Evolutionary conservation across 2,888 invertebrate species (phyloP), one percentile per base, ranked within the genome.

Genomic region (Anorthoa munda): DNA sequence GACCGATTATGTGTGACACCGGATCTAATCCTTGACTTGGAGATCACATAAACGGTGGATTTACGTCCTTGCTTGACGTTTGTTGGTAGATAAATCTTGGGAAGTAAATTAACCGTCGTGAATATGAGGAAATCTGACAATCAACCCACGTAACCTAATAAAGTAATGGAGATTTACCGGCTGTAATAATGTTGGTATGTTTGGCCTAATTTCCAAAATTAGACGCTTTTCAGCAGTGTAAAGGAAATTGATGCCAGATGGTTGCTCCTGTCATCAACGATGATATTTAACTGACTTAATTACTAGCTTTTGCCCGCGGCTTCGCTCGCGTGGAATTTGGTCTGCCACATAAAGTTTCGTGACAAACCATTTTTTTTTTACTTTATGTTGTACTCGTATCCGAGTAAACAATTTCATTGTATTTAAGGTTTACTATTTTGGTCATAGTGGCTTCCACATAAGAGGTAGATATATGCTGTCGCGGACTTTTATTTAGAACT

Each of bases 1-100:
- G 78, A 86, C 77, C 69, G 78, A 84, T 81, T 77, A 83, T 75
- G 68, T 72, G 77, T 70, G 72, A 75, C 83, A 73, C 75, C 59
- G 60, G 68, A 71, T 66, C 73, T 79, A 71, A 72, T 70, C 72
- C 84, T 70, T 72, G 82, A 75, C 59, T 60, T 51, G 17, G 9
- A 61, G 61, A 66, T 67, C 56, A 53, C 75, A 21, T 72, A 45
- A 72, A 61, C 31, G 51, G 55, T 53, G n/a, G 72, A 69, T 70
- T 77, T 69, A 55, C 66, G 66, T 81, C 26, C 17, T 48, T n/a
- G 13, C 26, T 55, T 53, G 59, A 70, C 69, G 50, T 31, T 79
- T 26, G n/a, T 70, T 66, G 18, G 4, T 21, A 61, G n/a, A 55
- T 64, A 46, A 56, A 72, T 45, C 53, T 63, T 46, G 72, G 31